These are phyloP conservation scores for Hydra vulgaris DNA, from an alignment of 30 jellyfish, hydroid and myxozoan genomes.

Conservation along the genomic window DNA sequence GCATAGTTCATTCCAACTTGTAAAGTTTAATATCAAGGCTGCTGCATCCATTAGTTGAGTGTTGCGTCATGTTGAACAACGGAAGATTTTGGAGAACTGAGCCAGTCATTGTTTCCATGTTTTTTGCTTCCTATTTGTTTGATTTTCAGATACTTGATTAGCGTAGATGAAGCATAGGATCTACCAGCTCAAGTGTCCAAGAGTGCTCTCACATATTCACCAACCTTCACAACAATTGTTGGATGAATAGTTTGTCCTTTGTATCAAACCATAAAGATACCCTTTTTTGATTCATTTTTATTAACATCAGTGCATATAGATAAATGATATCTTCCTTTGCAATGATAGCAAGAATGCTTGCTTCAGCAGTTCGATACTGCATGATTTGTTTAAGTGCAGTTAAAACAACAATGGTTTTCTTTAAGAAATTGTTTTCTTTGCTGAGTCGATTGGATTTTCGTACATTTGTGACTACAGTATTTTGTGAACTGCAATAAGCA, in stretches of 20 bases:
- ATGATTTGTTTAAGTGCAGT: too few relatives aligned
- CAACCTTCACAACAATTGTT: slow-evolving; percentile 1
- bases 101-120: slow-evolving; percentile 38
- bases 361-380: too few relatives aligned
- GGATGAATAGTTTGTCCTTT: slow-evolving; percentile 19
- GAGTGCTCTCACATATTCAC: slow-evolving; percentile 28
- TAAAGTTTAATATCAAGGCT: slow-evolving; percentile 25
- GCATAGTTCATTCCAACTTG: slow-evolving; percentile 37
- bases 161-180: too few relatives aligned
- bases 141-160: slow-evolving; percentile 14
- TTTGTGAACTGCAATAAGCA: slow-evolving; percentile 5
- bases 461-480: slow-evolving; percentile 4
- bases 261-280: slow-evolving; percentile 22
- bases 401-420: too few relatives aligned
- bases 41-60: slow-evolving; percentile 18
- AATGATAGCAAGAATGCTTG: too few relatives aligned
- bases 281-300: slow-evolving; percentile 11
- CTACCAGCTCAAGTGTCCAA: slow-evolving; percentile 72
- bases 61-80: slow-evolving; percentile 16
- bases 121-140: slow-evolving; percentile 5
- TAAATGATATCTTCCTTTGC: too few relatives aligned
- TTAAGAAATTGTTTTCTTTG: too few relatives aligned
- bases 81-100: slow-evolving; percentile 28
- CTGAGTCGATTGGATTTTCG: not conserved
- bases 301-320: slow-evolving; percentile 42